Evolutionary conservation across 2,888 invertebrate species (phyloP).

Genomic region (Bimastos eiseni): DNA sequence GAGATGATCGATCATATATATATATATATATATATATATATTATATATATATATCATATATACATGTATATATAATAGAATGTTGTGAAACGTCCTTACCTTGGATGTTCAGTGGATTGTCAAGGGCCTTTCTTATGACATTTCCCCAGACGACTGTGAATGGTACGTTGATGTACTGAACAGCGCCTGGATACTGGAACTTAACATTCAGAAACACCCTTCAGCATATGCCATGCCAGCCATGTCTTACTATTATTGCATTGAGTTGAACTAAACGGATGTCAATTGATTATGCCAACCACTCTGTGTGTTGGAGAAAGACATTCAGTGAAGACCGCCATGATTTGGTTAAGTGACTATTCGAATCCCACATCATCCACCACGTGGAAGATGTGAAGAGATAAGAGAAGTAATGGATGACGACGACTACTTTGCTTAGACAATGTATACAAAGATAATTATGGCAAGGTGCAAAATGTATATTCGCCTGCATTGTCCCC

Average conservation of each 20-base stretch:
- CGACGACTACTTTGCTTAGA: no score
- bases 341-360: no score
- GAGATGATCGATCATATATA: no score
- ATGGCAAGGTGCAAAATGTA: no score
- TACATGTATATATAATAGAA: no score
- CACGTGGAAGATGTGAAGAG: no score
- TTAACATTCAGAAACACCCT: slow-evolving; percentile 35
- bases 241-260: neutral
- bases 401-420: no score
- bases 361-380: no score
- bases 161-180: slow-evolving; percentile 50
- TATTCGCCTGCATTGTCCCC: no score
- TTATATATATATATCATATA: no score
- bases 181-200: slow-evolving; percentile 52
- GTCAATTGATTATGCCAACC: neutral
- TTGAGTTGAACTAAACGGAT: neutral
- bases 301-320: neutral
- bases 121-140: slow-evolving; percentile 65
- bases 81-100: slow-evolving; percentile 63
- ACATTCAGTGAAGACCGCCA: neutral
- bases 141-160: slow-evolving; percentile 55
- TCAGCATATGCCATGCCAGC: neutral
- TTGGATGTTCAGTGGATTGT: slow-evolving; percentile 93
- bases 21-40: no score
- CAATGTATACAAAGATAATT: no score